Base-by-base conservation (phyloP, 2,888 invertebrate species). In the Macrophya annulata region DNA sequence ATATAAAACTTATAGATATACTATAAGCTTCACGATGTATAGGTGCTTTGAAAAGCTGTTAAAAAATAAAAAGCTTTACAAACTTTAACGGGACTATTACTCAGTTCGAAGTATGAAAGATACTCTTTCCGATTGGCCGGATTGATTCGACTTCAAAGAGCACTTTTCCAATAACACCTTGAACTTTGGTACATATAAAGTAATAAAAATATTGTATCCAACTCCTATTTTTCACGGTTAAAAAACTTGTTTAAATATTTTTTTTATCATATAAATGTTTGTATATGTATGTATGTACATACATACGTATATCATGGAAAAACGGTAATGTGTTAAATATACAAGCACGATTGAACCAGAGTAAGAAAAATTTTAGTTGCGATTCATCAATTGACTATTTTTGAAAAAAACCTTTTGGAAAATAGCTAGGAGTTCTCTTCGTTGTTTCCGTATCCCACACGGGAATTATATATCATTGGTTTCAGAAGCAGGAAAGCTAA, bases 401-500 rank as follows among this genome's bases (percentile, higher is more conserved):
- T 37, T 68, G 68, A 17, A 37, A 68, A 74, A 45, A 45, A 9
- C 43, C 45, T 74, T 12, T 45, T 10, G 45, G 68, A 45, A 74
- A 21, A 12, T 74, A 43, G 43, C 12, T 1, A 25, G 10, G n/a
- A 45, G 45, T 74, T 21, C 45, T 21, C n/a, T 12, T 21, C 21
- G 45, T 74, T 45, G 74, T 74, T 74, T 55, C 4, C 51, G 31
- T 17, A 37, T 17, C 51, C 31, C 51, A n/a, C 31, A 15, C 15
- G 31, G 55, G 77, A 17, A 77, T 55, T 31, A 37, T 77, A 55
- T 37, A 77, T 77, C 77, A 31, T 77, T 37, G 77, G 77, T 77
- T 31, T 55, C 51, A 37, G 45, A 31, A 15, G 77, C 25, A 37
- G 40, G 31, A 51, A 51, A 77, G 51, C 77, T 77, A 37, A n/a